Evolutionary conservation across 2,797 vertebrate genomes (phyloP).

Genomic region (Benthosema pterotum): DNA sequence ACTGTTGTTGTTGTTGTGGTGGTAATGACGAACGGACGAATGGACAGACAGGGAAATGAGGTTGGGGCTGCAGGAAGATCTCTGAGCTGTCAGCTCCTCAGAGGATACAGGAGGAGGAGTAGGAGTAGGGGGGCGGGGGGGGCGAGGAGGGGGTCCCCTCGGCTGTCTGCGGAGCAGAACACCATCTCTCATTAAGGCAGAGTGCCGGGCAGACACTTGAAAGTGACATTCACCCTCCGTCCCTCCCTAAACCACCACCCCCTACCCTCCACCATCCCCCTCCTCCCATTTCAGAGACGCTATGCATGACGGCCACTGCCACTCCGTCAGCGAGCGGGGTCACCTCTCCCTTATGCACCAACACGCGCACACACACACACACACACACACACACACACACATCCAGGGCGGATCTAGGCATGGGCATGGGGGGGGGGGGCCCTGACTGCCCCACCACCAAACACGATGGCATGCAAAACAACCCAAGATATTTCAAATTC

Average conservation of each 20-base stretch:
- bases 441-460: no score
- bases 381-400: conserved; percentile 22
- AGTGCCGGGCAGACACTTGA: conserved; percentile 83
- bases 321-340: conserved; percentile 84
- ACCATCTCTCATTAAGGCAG: conserved; percentile 86
- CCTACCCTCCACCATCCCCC: conserved; percentile 65
- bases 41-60: conserved; percentile 72
- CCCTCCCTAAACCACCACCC: no score
- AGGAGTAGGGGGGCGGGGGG: conserved; percentile 66
- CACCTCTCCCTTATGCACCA: conserved; percentile 63
- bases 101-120: conserved; percentile 80
- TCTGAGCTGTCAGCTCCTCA: conserved; percentile 84
- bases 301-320: conserved; percentile 82
- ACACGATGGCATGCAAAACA: no score
- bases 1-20: conserved; percentile 58
- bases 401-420: no score
- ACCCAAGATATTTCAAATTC: no score
- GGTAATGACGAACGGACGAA: no score
- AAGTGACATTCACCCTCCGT: conserved; percentile 82
- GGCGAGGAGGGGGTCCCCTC: conserved; percentile 78
- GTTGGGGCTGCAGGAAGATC: conserved; percentile 81
- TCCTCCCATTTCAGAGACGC: conserved; percentile 76
- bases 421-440: no score
- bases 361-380: conserved; percentile 44
- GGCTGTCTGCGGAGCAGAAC: conserved; percentile 84